phyloP scores from a whole-genome alignment of 92 coral and sea anemone species.

The Zoanthus solanderi region DNA sequence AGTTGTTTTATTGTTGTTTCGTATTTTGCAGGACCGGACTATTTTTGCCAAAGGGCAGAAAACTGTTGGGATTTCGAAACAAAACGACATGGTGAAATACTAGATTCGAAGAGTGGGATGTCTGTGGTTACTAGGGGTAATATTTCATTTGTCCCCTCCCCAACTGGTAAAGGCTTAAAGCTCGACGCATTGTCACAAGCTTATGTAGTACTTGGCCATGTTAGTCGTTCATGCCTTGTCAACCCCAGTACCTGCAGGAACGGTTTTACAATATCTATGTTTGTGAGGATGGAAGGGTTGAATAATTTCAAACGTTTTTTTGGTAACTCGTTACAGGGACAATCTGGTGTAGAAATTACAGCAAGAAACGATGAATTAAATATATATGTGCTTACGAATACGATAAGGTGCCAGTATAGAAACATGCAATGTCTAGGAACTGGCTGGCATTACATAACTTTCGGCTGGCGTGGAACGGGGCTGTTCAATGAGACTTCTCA shows the following conservation, averaged over 20 bases:
- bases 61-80: conserved; percentile 36
- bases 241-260: background rate
- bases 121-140: background rate
- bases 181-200: background rate
- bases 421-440: background rate
- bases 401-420: background rate
- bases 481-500: too few species aligned
- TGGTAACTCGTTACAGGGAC: conserved; percentile 4
- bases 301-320: background rate
- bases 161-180: conserved; percentile 27
- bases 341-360: background rate
- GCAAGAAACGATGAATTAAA: background rate
- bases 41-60: conserved; percentile 25
- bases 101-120: conserved; percentile 19
- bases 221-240: conserved; percentile 15
- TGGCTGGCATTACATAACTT: conserved; percentile 8
- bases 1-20: too few species aligned
- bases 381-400: background rate
- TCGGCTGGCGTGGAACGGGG: background rate
- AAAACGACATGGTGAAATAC: conserved; percentile 15
- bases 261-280: conserved; percentile 32
- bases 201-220: conserved; percentile 12
- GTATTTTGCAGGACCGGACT: conserved; percentile 19
- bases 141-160: conserved; percentile 17
- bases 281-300: background rate